Base-by-base conservation (phyloP, 2,113 vertebrate genomes). In the Turnix velox region DNA sequence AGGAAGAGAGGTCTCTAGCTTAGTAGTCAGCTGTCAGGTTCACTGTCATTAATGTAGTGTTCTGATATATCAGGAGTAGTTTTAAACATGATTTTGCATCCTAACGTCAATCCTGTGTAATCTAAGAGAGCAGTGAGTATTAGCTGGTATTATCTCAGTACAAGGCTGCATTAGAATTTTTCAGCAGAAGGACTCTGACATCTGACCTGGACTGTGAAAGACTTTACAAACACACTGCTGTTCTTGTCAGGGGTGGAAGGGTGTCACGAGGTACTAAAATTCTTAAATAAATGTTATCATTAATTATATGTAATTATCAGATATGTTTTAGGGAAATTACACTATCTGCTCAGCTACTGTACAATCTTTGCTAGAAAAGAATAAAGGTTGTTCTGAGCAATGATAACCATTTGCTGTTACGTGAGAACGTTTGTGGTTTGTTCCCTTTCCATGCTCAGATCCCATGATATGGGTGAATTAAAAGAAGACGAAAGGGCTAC, bases 301-400 rank as follows among this genome's bases (percentile, higher is more conserved):
- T 76, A 94, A 89, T 94, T 90, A 54, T 18, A 23, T 52, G 45
- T 82, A 91, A 93, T 96, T 94, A 90, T 88, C 45, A 73, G 85
- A 49, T 91, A 85, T 1, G 0, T 65, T 95, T 65, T 89, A 79
- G 69, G 74, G 68, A 86, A 88, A 83, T 31, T 16, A 54, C 82
- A 88, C 23, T 94, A 66, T 95, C 87, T 87, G 51, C 65, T 78
- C 43, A 66, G 46, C 35, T 90, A 35, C 83, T 59, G 6, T 43
- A 69, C 14, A 49, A 86, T 93, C 94, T 91, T 74, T 59, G 35
- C 66, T 90, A 88, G 63, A 69, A 73, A 67, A 91, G 87, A 94
- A 76, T 93, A 93, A 93, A 91, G 84, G 58, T 90, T 90, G 76
- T 80, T 96, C 88, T 95, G 92, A 82, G 78, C 67, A 77, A 18